phyloP scores from a whole-genome alignment of 2,888 invertebrate species.

The Proisotoma minuta region DNA sequence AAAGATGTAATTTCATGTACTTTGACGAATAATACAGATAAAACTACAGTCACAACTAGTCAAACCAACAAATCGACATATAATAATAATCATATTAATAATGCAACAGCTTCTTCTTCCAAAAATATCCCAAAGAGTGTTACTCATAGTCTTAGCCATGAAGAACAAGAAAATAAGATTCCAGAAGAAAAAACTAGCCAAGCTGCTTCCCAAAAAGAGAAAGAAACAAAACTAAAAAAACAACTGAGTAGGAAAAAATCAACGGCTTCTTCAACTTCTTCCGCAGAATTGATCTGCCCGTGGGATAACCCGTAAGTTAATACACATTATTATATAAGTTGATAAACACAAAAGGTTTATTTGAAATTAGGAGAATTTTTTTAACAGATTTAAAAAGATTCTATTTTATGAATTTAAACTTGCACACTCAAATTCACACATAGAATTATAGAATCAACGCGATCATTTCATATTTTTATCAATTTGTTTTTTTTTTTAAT shows the following conservation, averaged over 20 bases:
- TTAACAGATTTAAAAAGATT: slow-evolving; percentile 7
- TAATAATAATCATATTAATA: too few relatives aligned
- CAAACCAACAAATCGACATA: too few relatives aligned
- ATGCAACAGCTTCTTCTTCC: too few relatives aligned
- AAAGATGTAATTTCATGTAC: neutral
- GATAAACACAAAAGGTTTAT: neutral
- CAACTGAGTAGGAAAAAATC: slow-evolving; percentile 3
- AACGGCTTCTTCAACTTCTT: neutral
- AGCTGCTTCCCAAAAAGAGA: neutral
- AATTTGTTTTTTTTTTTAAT: slow-evolving; percentile 18
- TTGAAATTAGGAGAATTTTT: neutral
- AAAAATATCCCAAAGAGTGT: too few relatives aligned
- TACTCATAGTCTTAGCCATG: too few relatives aligned
- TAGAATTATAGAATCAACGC: neutral
- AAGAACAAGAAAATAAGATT: neutral
- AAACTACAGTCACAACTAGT: neutral
- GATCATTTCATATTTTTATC: neutral
- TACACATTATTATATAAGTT: slow-evolving; percentile 31
- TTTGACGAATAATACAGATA: neutral
- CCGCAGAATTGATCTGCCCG: slow-evolving; percentile 79
- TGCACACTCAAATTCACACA: too few relatives aligned
- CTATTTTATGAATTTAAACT: neutral
- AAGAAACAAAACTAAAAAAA: neutral
- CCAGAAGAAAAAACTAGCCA: neutral
- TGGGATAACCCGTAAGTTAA: slow-evolving; percentile 91